Evolutionary conservation across 2,797 vertebrate species (phyloP), one percentile per base, ranked within the genome.

Genomic region (Halcyon smyrnensis): DNA sequence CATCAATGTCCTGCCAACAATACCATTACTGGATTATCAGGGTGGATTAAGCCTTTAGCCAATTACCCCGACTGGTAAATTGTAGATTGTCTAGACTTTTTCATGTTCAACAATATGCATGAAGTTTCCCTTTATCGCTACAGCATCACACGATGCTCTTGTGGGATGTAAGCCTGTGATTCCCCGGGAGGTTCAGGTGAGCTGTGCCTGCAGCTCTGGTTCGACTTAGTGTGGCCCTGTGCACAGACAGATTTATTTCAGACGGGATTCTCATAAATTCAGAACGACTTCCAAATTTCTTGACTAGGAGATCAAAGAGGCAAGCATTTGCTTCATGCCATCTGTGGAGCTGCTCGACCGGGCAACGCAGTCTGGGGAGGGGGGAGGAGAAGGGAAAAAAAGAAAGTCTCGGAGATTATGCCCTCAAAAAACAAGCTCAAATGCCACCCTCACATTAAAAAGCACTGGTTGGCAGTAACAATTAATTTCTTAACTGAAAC

Each of bases 401-500:
- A 94, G 73, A 93, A 90, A 89, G 68, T 93, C 93, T 90, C 16
- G 36, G 92, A 93, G 87, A 96, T 95, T 93, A 96, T 94, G 74
- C 82, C 74, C 94, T 94, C 86, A 80, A 94, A 96, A 71, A 94
- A 88, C 89, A 96, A 95, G 86, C 94, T 87, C 80, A 67, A 95
- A 97, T 94, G 95, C 94, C 92, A 97, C 95, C 92, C 93, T 89
- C 91, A 70, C 90, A 95, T 96, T 93, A 94, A 97, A 96, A 97
- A 95, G 93, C 90, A 85, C 70, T 77, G 88, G 84, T 67, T 95
- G 90, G 96, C 89, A 97, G 96, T 89, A 96, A 96, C 95, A 96
- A 97, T 96, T 96, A 96, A 96, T 97, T 96, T 94, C 92, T 97
- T 87, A 95, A 94, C 95, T 95, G 96, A 97, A 97, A 97, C 91